Conservation (phyloP, 35 echinoderm and acorn worm species). For the Lytechinus variegatus region DNA sequence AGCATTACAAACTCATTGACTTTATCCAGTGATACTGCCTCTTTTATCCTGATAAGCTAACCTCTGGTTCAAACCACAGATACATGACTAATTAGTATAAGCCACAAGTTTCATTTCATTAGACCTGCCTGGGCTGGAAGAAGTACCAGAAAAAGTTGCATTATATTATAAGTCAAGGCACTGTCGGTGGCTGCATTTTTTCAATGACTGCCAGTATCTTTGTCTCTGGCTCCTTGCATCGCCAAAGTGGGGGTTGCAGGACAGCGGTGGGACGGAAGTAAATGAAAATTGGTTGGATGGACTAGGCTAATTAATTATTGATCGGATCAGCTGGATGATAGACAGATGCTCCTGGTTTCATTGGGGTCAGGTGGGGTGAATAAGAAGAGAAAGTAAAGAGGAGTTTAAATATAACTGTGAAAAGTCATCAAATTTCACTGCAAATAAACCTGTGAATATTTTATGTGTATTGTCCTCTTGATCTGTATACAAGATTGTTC, state of each 20-base stretch:
- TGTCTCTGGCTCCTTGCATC: not conserved
- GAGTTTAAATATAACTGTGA: not conserved
- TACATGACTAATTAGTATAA: too few species aligned
- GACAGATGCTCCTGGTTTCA: not conserved
- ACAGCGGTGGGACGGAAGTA: not conserved
- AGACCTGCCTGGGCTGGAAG: not conserved
- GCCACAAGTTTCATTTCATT: not conserved
- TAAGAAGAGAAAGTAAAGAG: not conserved
- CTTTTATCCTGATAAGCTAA: too few species aligned
- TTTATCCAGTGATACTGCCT: too few species aligned
- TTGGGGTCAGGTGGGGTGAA: not conserved
- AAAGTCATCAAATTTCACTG: not conserved
- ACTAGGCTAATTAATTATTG: not conserved
- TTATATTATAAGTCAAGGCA: not conserved
- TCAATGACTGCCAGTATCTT: not conserved
- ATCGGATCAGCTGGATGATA: not conserved
- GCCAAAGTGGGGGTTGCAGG: not conserved
- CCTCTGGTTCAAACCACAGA: too few species aligned
- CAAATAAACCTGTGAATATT: too few species aligned
- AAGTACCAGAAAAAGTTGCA: not conserved
- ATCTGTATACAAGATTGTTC: too few species aligned
- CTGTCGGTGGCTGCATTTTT: not conserved
- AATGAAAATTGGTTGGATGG: not conserved
- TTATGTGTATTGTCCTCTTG: too few species aligned
- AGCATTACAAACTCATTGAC: too few species aligned